Percentiles rank a stretch among this genome's conserved stretches.
Evolutionary conservation across 2,113 vertebrate species (phyloP).

Genomic region (Spilogale gracilis): DNA sequence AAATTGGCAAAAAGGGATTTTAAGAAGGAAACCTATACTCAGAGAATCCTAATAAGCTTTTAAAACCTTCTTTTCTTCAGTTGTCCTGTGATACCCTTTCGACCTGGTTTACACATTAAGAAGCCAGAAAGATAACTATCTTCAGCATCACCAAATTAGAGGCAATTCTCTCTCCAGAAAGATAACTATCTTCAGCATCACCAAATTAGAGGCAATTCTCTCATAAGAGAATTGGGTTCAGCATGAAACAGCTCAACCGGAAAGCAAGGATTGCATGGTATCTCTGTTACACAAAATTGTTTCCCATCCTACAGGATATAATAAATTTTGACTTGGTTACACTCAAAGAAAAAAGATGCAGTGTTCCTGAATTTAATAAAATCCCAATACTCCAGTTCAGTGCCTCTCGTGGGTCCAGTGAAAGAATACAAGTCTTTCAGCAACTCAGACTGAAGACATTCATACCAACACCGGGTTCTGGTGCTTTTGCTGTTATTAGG

Average conservation of each 20-base stretch:
- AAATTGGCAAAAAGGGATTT: slow-evolving; percentile 52
- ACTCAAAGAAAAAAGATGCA: background rate
- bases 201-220: slow-evolving; percentile 1
- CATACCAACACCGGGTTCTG: background rate
- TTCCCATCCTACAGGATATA: background rate
- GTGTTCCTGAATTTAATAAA: slow-evolving; percentile 25
- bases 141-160: slow-evolving; percentile 8
- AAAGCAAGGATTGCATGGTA: background rate
- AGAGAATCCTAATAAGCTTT: slow-evolving; percentile 55
- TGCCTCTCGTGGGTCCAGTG: background rate
- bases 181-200: too few relatives aligned
- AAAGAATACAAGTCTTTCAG: background rate
- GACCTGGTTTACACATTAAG: background rate
- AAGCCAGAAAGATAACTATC: slow-evolving; percentile 1
- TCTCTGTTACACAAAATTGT: background rate
- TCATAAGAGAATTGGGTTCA: background rate
- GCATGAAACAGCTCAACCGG: background rate
- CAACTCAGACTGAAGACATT: background rate
- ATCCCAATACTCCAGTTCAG: slow-evolving; percentile 7
- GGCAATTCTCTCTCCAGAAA: too few relatives aligned
- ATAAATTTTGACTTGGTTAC: background rate
- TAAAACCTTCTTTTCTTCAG: background rate
- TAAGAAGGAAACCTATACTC: background rate
- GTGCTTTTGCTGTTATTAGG: background rate
- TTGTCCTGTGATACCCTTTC: slow-evolving; percentile 6